Evolutionary conservation across 2,888 invertebrate species (phyloP), one percentile per base, ranked within the genome.

Genomic region (Caenorhabditis plicata): DNA sequence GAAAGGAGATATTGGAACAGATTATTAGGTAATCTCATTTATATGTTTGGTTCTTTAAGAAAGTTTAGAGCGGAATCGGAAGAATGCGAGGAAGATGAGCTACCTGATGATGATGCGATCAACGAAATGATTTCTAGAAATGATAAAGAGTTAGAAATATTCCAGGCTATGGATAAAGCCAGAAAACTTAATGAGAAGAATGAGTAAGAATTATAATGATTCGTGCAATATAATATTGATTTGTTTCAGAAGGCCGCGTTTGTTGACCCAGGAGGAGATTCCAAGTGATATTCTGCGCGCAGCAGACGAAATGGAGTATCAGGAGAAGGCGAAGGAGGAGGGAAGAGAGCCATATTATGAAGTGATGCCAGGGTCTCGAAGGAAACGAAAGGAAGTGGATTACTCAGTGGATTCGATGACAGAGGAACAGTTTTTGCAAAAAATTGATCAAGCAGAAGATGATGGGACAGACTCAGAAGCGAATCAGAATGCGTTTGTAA

Each of bases 21-120:
- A 92, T 96, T 78, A 85, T 98, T 43, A 47, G 44, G 60, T 60
- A 9, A 40, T 17, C 26, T 7, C 4, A 1, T 19, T 13, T 40
- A 0, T 17, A 8, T 15, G 22, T 15, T 29, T 27, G 2, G 26
- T 11, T 20, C 9, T n/a, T 25, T 35, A 11, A 17, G 15, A 15
- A 4, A 25, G 49, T 56, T 15, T 40, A 60, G 61, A 19, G 44
- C 55, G 22, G 62, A 62, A 39, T 42, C 48, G 9, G 75, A 76
- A 31, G 72, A 68, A 11, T 70, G 76, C 22, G 76, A 93, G 81
- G 93, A 93, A 81, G 92, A 93, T 81, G 92, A 92, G 82, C 89
- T 96, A 0, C 98, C 96, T 0, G 98, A 98, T 81, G 96, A 98
- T 81, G 98, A 98, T 82, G 89, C 93, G 41, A 91, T 98, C 44